Evolutionary conservation across 2,113 vertebrate genomes (phyloP), one percentile per base, ranked within the genome.

Genomic region (Dicrurus megarhynchus): DNA sequence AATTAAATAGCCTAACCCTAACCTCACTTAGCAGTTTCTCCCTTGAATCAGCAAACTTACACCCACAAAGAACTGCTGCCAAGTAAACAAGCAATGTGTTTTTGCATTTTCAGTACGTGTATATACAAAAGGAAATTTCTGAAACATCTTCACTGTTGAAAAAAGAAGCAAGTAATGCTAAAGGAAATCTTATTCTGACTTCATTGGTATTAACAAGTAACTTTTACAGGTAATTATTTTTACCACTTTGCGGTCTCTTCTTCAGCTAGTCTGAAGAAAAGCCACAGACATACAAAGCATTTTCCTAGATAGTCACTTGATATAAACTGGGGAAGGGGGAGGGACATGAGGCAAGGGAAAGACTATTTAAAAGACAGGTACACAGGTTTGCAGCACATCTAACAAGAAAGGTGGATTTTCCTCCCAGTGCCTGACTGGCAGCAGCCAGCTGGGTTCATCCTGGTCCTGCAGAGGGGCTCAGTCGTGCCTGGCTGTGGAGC

Each of bases 381-480:
- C 2, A 52, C 4, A 76, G 30, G 14, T 27, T 60, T 75, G 28
- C 27, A 67, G 23, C 16, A 67, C 13, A n/a, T 12, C 10, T 59
- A 39, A 76, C 26, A 14, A 41, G 47, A 82, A 79, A 59, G 28
- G 16, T 5, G 1, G 59, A 49, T 37, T 60, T 13, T 61, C 11
- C 10, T 32, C 22, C 17, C 49, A 41, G n/a, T 16, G 69, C 17
- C 32, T 1, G 2, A 8, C 18, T 2, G 3, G 27, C n/a, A 79
- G 56, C 26, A 64, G 26, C n/a, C 35, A 57, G 28, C 10, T 8
- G 22, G 52, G 11, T 4, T 63, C 61, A n/a, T 6, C 19, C 16
- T 0, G 0, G 33, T 44, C 9, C 47, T 5, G 0, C 10, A 16
- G 37, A 37, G 9, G 10, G 23, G 6, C 42, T 82, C 57, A 21